These are phyloP conservation scores for Phenganax subtilis DNA, from an alignment of 92 coral and sea anemone species.

Conservation along the genomic window DNA sequence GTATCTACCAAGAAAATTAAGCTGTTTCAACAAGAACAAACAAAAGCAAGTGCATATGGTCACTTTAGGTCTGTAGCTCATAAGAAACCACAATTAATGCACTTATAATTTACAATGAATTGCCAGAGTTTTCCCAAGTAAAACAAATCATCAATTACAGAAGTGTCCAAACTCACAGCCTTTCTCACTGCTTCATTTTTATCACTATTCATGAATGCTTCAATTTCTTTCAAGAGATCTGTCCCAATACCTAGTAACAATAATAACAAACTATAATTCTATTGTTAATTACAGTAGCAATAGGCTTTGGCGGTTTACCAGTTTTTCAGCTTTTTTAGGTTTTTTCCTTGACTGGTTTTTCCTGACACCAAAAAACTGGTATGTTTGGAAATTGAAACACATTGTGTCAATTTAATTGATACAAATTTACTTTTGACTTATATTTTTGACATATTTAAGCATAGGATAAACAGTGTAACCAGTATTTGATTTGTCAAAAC, in stretches of 20 bases:
- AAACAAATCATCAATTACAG: neutral
- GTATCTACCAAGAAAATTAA: conserved; percentile 49
- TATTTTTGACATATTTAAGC: too few relatives aligned
- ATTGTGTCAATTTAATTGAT: too few relatives aligned
- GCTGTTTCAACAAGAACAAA: neutral
- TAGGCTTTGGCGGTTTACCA: neutral
- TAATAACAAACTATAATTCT: too few relatives aligned
- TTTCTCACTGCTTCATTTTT: conserved; percentile 69
- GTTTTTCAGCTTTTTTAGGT: neutral
- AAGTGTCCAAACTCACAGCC: conserved; percentile 60
- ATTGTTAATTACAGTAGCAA: neutral
- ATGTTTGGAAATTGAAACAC: too few relatives aligned
- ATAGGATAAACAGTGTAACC: too few relatives aligned
- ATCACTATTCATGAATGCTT: conserved; percentile 73
- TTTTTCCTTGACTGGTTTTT: too few relatives aligned
- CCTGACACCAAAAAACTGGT: too few relatives aligned
- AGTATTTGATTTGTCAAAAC: too few relatives aligned
- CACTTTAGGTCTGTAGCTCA: too few relatives aligned
- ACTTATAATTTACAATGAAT: conserved; percentile 53
- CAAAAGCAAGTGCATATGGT: too few relatives aligned
- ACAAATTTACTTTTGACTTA: too few relatives aligned
- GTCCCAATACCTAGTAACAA: conserved; percentile 73
- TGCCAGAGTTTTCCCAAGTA: neutral
- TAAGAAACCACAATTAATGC: too few relatives aligned
- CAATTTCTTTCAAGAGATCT: conserved; percentile 77